A percentile compares a stretch with the other conserved stretches of the same genome.
Conservation (phyloP, 2,797 vertebrate species). For the Synaphobranchus kaupii region DNA sequence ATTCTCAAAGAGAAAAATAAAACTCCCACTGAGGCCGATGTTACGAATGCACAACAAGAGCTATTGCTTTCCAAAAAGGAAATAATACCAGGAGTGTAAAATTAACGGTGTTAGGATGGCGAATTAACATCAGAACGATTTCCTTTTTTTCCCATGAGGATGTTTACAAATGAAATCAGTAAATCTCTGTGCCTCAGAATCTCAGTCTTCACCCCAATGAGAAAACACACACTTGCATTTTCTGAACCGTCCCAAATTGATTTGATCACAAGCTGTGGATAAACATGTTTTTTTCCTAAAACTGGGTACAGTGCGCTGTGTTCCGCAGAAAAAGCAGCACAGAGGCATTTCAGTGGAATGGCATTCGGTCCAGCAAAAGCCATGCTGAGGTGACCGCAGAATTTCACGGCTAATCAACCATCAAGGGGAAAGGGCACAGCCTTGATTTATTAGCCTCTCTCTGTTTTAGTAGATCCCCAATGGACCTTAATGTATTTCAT, state of each 20-base stretch:
- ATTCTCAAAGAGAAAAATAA: not conserved
- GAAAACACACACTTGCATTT: not conserved
- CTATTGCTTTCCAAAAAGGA: not conserved
- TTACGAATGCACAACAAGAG: not conserved
- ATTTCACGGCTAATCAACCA: conserved; percentile 9
- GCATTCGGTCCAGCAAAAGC: not conserved
- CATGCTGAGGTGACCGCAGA: not conserved
- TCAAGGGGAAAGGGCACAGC: not conserved
- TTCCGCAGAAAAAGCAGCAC: too few relatives aligned
- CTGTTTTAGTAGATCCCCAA: conserved; percentile 14
- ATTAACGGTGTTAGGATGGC: not conserved
- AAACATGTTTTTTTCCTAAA: not conserved
- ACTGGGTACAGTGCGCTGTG: too few relatives aligned
- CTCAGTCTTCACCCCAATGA: not conserved
- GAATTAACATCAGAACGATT: not conserved
- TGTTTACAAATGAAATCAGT: not conserved
- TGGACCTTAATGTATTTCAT: conserved; percentile 35
- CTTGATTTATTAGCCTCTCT: conserved; percentile 26
- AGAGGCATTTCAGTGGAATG: not conserved
- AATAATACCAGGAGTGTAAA: not conserved
- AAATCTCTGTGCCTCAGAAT: not conserved
- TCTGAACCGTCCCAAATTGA: not conserved
- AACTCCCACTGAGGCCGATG: not conserved
- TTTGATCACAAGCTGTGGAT: not conserved
- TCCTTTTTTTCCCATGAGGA: not conserved